phyloP scores from a whole-genome alignment of 1,140 invertebrate species.

The Brachionus rubens region DNA sequence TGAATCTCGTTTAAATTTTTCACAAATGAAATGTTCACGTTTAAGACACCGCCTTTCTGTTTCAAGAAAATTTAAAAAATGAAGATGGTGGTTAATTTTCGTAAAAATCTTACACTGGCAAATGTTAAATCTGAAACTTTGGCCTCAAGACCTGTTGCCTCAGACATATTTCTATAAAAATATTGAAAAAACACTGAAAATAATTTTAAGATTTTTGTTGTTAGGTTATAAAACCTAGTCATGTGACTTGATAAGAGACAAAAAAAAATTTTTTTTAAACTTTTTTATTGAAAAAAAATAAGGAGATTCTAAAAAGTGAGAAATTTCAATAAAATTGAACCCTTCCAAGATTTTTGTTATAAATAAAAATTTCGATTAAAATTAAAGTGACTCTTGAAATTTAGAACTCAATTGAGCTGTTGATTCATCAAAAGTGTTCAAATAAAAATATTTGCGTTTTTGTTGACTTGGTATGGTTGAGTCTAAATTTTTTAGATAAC shows the following conservation, averaged over 20 bases:
- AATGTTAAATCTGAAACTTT: slow-evolving; percentile 29
- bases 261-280: not conserved
- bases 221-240: slow-evolving; percentile 22
- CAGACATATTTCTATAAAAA: not conserved
- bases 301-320: not conserved
- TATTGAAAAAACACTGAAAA: not conserved
- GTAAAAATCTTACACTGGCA: slow-evolving; percentile 26
- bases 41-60: not conserved
- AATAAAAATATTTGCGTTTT: slow-evolving; percentile 13
- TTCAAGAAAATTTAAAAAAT: not conserved
- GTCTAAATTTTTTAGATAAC: slow-evolving; percentile 23
- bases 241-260: not conserved
- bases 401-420: slow-evolving; percentile 13
- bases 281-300: not conserved
- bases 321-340: slow-evolving; percentile 23
- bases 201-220: not conserved
- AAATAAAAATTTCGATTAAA: not conserved
- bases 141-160: not conserved
- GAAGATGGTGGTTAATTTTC: too few relatives aligned
- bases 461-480: not conserved
- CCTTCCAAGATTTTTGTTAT: not conserved
- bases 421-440: slow-evolving; percentile 31
- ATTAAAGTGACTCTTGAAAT: slow-evolving; percentile 13
- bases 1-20: not conserved
- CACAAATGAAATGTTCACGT: slow-evolving; percentile 35